A percentile compares a stretch with the other conserved stretches of the same genome.
These are phyloP conservation scores for Drosophila dives DNA, from an alignment of 2,888 invertebrate genomes.

Conservation along the genomic window DNA sequence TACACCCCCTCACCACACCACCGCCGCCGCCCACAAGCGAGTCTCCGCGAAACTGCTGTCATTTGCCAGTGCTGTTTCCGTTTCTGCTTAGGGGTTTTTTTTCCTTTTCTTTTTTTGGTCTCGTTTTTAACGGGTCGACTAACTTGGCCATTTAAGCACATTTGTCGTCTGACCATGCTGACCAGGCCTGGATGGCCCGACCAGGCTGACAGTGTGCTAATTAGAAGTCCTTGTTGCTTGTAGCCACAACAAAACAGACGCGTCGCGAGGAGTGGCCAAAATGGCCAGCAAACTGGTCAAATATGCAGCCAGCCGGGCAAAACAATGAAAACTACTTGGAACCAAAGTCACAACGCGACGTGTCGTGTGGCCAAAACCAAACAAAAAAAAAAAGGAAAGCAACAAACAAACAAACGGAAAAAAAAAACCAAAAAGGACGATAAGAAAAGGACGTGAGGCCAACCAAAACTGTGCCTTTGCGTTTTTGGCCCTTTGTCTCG, in stretches of 20 bases:
- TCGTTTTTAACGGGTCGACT: constrained; percentile 73
- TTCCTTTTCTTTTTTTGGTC: constrained; percentile 32
- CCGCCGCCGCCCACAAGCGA: background rate
- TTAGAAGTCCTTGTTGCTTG: constrained; percentile 81
- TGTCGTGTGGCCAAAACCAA: constrained; percentile 23
- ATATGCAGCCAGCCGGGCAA: constrained; percentile 42
- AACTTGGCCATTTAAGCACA: constrained; percentile 80
- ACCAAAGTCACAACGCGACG: constrained; percentile 67
- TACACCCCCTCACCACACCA: background rate
- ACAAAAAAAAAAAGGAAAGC: background rate
- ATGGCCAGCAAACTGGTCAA: constrained; percentile 23
- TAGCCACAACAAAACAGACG: constrained; percentile 79
- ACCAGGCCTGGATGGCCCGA: constrained; percentile 33
- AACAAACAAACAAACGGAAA: background rate
- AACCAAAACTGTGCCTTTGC: constrained; percentile 14
- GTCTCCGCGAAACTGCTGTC: constrained; percentile 36
- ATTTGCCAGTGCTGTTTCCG: constrained; percentile 61
- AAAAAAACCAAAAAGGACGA: background rate
- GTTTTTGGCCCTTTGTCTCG: constrained; percentile 36
- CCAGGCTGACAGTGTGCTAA: constrained; percentile 79
- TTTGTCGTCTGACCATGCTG: constrained; percentile 71
- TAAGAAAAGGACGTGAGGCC: constrained; percentile 25
- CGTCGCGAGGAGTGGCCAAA: constrained; percentile 10
- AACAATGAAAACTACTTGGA: constrained; percentile 79
- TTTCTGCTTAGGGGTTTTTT: constrained; percentile 57